Conservation (phyloP, 2,888 invertebrate species). For the Candidula unifasciata region DNA sequence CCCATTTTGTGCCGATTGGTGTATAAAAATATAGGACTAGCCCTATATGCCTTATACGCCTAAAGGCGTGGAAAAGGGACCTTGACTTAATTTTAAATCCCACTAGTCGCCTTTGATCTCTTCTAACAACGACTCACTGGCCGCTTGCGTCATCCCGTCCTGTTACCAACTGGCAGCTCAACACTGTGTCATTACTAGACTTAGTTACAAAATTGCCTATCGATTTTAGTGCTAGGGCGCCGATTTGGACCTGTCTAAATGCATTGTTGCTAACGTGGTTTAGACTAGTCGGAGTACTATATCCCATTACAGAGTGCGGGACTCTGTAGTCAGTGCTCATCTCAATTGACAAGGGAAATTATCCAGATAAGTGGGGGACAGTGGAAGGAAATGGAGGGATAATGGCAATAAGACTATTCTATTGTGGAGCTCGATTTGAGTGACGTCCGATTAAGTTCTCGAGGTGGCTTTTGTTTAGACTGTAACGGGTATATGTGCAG, state of each 20-base stretch:
- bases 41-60: no score
- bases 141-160: background rate
- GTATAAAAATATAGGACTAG: no score
- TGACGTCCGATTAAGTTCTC: background rate
- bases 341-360: slow-evolving; percentile 15
- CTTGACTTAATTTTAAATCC: no score
- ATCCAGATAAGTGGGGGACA: background rate
- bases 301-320: slow-evolving; percentile 24
- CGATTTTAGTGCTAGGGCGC: slow-evolving; percentile 2
- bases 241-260: slow-evolving; percentile 32
- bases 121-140: no score
- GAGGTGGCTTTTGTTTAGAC: background rate
- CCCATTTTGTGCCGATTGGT: no score
- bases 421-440: background rate
- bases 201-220: slow-evolving; percentile 23
- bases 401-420: background rate
- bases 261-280: slow-evolving; percentile 25
- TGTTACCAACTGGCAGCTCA: background rate
- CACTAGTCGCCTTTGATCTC: no score
- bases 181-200: background rate
- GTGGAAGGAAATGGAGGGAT: background rate
- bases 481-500: background rate
- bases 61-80: no score
- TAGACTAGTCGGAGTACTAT: slow-evolving; percentile 10
- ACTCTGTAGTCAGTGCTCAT: background rate